Evolutionary conservation across 2,797 vertebrate species (phyloP), one percentile per base, ranked within the genome.

Genomic region (Amblyraja radiata): DNA sequence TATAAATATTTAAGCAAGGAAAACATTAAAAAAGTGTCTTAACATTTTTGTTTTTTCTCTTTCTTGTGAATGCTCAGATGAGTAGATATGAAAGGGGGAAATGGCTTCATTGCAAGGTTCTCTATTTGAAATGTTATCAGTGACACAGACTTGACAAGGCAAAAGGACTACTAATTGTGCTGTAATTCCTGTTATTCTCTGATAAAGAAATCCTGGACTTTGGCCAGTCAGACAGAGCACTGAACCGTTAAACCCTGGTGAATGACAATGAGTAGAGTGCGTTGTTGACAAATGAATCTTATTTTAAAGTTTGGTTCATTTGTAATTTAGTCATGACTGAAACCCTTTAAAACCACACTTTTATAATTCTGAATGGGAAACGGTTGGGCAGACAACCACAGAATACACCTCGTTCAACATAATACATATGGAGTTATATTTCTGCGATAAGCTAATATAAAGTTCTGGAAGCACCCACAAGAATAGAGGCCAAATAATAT

Each of bases 141-240:
- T 65, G 63, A 63, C 58, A 61, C 13, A 7, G 28, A 13, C 54
- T 32, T 32, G 25, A 25, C 36, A 54, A 46, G 80, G 6, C 80
- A 54, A 65, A 28, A 32, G 83, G 58, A 28, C 58, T 46, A 39
- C 80, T 81, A 11, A 83, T 21, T 86, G 11, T 39, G 36, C 76
- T 80, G 78, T 23, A 80, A 80, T 80, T 61, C 13, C 81, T 84
- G 25, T 84, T 58, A 84, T 61, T 63, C 25, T 16, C n/a, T 8
- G 28, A n/a, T 63, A 63, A 86, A 25, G n/a, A 86, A 39, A 73
- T 73, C 88, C 68, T 91, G 88, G 63, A 91, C 65, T n/a, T 39
- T 32, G 65, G 68, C 88, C 88, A 74, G 68, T 73, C 39, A 73
- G 65, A 46, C 36, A 73, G 18, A 25, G 11, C 11, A 71, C 65